These are phyloP conservation scores for Tyto alba DNA, from an alignment of 2,113 vertebrate species.

Conservation along the genomic window DNA sequence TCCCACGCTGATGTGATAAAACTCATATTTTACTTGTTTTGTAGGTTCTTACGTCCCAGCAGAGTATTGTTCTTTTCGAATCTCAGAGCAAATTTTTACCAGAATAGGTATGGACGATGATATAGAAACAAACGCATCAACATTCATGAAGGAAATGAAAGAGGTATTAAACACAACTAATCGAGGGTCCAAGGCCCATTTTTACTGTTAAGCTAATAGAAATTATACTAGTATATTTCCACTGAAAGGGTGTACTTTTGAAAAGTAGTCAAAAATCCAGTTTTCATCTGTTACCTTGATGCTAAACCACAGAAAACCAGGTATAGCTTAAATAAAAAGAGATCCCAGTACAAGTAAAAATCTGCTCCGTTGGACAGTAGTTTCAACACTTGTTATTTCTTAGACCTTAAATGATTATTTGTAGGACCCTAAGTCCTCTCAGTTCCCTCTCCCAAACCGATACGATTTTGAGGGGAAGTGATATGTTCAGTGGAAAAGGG, in stretches of 20 bases:
- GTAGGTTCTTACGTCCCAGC: slow-evolving; percentile 93
- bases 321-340: background rate
- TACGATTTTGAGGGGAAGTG: background rate
- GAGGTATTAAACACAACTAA: slow-evolving; percentile 71
- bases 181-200: background rate
- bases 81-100: slow-evolving; percentile 94
- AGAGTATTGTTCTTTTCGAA: slow-evolving; percentile 88
- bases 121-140: slow-evolving; percentile 95
- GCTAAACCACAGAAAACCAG: background rate
- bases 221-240: background rate
- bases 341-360: background rate
- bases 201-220: background rate
- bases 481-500: background rate
- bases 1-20: background rate
- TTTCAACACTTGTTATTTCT: background rate
- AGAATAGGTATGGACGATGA: slow-evolving; percentile 96
- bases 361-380: background rate
- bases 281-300: background rate
- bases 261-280: background rate
- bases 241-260: background rate
- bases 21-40: background rate
- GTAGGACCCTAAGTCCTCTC: background rate
- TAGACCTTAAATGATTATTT: background rate
- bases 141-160: slow-evolving; percentile 98
- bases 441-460: background rate